These are phyloP conservation scores for Apteryx owenii DNA, from an alignment of 2,113 vertebrate genomes.

Conservation along the genomic window DNA sequence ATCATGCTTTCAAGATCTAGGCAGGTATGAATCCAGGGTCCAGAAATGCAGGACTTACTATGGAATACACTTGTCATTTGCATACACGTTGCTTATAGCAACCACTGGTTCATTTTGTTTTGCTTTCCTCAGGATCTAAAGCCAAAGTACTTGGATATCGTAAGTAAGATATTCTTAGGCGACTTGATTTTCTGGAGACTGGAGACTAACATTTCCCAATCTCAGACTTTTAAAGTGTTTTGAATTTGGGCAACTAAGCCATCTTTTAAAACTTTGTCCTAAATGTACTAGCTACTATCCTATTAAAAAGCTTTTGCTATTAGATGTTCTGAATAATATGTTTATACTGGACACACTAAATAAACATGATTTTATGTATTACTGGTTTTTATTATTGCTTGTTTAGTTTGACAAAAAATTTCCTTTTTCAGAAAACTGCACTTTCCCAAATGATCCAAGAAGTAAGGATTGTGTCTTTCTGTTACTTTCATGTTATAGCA, in stretches of 20 bases:
- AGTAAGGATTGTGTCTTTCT: not conserved
- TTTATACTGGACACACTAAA: not conserved
- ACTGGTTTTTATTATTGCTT: not conserved
- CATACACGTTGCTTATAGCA: not conserved
- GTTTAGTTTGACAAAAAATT: not conserved
- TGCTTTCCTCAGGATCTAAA: not conserved
- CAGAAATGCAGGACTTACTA: not conserved
- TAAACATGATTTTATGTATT: not conserved
- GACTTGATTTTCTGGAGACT: not conserved
- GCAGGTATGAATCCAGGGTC: slow-evolving; percentile 32
- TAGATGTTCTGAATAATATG: not conserved
- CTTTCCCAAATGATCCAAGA: not conserved
- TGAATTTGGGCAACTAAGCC: not conserved
- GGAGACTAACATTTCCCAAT: not conserved
- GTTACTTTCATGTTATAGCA: not conserved
- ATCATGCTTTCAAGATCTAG: not conserved
- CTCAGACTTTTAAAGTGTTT: not conserved
- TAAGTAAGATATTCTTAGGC: not conserved
- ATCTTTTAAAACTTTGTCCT: not conserved
- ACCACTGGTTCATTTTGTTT: slow-evolving; percentile 25
- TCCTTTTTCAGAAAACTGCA: not conserved
- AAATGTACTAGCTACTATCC: not conserved
- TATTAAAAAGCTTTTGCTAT: not conserved
- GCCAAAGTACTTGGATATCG: not conserved
- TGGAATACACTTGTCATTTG: not conserved